Conservation (phyloP, 2,113 vertebrate species). For the Neolamprologus variostigma region DNA sequence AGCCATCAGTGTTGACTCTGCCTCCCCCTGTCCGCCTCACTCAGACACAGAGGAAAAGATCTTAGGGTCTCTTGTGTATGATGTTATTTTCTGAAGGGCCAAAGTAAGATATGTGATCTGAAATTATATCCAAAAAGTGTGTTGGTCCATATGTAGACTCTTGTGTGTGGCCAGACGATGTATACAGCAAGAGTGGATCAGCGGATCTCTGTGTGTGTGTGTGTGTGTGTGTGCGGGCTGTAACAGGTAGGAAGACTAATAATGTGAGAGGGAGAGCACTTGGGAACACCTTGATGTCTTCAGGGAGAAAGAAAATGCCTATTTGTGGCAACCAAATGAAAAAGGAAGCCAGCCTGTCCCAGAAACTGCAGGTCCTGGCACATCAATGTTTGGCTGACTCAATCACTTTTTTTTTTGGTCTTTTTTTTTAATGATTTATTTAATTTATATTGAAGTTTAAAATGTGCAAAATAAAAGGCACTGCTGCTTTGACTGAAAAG, state of each 20-base stretch:
- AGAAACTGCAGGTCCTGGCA: not conserved
- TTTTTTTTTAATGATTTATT: not conserved
- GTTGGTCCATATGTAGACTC: not conserved
- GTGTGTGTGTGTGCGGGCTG: not conserved
- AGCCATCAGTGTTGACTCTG: conserved; percentile 39
- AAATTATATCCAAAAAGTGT: not conserved
- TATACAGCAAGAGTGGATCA: not conserved
- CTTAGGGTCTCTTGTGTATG: not conserved
- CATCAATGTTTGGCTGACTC: not conserved
- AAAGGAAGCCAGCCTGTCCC: not conserved
- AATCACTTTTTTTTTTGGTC: not conserved
- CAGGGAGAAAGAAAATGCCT: not conserved
- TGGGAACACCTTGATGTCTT: not conserved
- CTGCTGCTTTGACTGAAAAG: not conserved
- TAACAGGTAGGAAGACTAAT: not conserved
- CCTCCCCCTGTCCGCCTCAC: not conserved
- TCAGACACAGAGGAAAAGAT: conserved; percentile 23
- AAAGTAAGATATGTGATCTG: conserved; percentile 24
- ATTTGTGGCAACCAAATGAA: not conserved
- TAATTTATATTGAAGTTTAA: not conserved
- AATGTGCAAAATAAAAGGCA: not conserved
- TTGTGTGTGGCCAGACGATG: not conserved
- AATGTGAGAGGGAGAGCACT: not conserved
- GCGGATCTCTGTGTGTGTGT: not conserved
- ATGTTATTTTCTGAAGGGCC: conserved; percentile 22